These are phyloP conservation scores for Siniperca undulata DNA, from an alignment of 2,797 vertebrate genomes.

Conservation along the genomic window DNA sequence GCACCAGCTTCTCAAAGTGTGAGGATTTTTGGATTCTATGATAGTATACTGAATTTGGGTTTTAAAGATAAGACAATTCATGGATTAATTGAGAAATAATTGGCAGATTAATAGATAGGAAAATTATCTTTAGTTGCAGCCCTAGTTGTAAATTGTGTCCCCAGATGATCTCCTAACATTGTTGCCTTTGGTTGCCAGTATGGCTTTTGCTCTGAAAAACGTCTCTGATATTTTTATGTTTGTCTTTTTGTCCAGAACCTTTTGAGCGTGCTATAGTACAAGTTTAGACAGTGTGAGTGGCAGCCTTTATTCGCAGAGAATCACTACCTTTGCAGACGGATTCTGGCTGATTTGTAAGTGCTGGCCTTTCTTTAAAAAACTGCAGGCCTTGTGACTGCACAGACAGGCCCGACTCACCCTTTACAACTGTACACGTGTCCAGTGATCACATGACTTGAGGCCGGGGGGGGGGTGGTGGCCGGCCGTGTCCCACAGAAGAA, in stretches of 20 bases:
- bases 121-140: too few relatives aligned
- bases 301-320: neutral
- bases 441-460: conserved; percentile 49
- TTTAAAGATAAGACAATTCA: neutral
- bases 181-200: neutral
- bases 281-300: neutral
- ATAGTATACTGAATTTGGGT: too few relatives aligned
- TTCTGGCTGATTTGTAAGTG: neutral
- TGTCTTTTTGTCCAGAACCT: neutral
- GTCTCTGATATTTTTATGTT: neutral
- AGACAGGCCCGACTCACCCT: neutral
- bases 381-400: conserved; percentile 16
- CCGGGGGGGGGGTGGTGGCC: neutral
- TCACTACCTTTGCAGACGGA: neutral
- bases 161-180: neutral
- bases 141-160: too few relatives aligned
- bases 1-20: too few relatives aligned
- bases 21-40: too few relatives aligned
- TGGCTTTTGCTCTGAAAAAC: neutral
- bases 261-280: neutral
- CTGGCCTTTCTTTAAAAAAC: neutral
- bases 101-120: neutral
- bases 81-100: neutral
- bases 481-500: conserved; percentile 51
- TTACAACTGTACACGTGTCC: conserved; percentile 8